These are phyloP conservation scores for Ectropis grisescens DNA, from an alignment of 1,140 invertebrate species.

Conservation along the genomic window DNA sequence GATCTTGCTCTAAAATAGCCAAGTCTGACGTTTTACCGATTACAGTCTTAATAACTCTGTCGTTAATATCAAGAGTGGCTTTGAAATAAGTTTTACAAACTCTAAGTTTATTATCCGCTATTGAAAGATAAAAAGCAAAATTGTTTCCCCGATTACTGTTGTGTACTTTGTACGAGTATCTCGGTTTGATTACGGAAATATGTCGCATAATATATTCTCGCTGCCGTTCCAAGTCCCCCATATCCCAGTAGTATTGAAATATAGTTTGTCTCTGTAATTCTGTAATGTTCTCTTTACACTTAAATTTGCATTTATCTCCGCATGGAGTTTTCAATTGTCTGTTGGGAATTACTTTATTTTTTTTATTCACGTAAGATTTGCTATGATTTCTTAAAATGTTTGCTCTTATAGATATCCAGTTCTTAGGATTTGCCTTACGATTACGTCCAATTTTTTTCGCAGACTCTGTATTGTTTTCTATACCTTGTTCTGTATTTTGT, in stretches of 20 bases:
- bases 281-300: conserved; percentile 6
- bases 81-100: conserved; percentile 5
- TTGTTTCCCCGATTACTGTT: neutral
- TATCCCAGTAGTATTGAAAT: conserved; percentile 3
- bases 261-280: conserved; percentile 5
- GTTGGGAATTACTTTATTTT: too few species aligned
- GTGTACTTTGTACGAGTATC: neutral
- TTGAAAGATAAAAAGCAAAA: conserved; percentile 2
- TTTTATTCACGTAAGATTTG: too few species aligned
- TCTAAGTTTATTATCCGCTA: neutral
- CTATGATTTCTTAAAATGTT: too few species aligned
- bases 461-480: too few species aligned
- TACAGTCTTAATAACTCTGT: neutral
- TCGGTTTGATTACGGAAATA: neutral
- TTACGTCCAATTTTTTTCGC: too few species aligned
- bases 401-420: too few species aligned
- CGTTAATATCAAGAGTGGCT: conserved; percentile 1
- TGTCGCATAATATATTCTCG: neutral
- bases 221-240: conserved; percentile 7
- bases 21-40: conserved; percentile 1
- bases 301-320: too few species aligned
- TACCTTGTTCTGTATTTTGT: too few species aligned
- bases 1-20: conserved; percentile 1
- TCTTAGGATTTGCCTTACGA: too few species aligned
- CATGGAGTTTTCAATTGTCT: too few species aligned